These are phyloP conservation scores for Melitaea athalia DNA, from an alignment of 2,888 invertebrate species.

Conservation along the genomic window DNA sequence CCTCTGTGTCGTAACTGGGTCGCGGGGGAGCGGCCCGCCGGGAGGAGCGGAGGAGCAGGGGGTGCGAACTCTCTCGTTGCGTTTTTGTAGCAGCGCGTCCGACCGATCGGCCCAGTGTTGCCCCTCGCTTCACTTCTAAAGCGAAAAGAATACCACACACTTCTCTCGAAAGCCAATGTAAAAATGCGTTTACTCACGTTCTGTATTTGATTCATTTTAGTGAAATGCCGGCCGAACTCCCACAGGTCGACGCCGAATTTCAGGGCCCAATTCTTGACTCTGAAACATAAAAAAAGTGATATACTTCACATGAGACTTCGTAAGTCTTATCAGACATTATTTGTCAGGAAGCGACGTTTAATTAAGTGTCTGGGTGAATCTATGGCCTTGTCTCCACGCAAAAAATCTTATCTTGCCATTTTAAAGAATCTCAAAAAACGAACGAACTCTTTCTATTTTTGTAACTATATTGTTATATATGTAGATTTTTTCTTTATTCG, in stretches of 20 bases:
- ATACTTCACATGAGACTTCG: slow-evolving; percentile 28
- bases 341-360: slow-evolving; percentile 37
- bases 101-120: slow-evolving; percentile 55
- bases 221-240: slow-evolving; percentile 93
- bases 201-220: slow-evolving; percentile 94
- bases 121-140: slow-evolving; percentile 55
- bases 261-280: slow-evolving; percentile 95
- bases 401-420: slow-evolving; percentile 31
- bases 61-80: slow-evolving; percentile 55
- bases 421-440: slow-evolving; percentile 20
- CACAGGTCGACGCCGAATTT: slow-evolving; percentile 95
- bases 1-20: slow-evolving; percentile 60
- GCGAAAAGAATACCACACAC: slow-evolving; percentile 45
- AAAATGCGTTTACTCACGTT: slow-evolving; percentile 84
- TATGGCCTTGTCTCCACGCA: slow-evolving; percentile 27
- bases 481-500: slow-evolving; percentile 10
- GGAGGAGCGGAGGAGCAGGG: slow-evolving; percentile 37
- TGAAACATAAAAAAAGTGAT: slow-evolving; percentile 76
- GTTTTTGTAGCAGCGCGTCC: slow-evolving; percentile 71
- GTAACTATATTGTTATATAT: slow-evolving; percentile 1
- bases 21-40: slow-evolving; percentile 47
- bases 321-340: slow-evolving; percentile 29
- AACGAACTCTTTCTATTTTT: slow-evolving; percentile 12
- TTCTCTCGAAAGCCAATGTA: slow-evolving; percentile 27
- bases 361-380: slow-evolving; percentile 38